Evolutionary conservation across 2,113 vertebrate species (phyloP).

Genomic region (Leucoraja erinaceus): DNA sequence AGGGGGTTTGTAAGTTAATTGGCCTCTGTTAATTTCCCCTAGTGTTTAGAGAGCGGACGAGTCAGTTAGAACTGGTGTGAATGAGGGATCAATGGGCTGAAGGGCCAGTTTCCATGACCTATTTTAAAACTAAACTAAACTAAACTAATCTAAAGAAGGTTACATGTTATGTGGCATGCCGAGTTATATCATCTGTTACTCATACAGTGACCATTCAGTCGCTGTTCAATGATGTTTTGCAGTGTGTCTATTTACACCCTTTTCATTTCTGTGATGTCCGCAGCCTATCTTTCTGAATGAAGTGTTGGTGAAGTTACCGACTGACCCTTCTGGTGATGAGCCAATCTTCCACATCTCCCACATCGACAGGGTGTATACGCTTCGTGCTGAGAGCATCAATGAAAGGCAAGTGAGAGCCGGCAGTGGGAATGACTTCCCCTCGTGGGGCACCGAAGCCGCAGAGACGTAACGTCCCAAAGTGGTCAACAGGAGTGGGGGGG

Average conservation of each 20-base stretch:
- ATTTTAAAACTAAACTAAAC: too few species aligned
- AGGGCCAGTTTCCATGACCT: too few species aligned
- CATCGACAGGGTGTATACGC: conserved; percentile 93
- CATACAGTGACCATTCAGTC: neutral
- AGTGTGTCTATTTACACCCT: neutral
- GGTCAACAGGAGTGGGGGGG: too few species aligned
- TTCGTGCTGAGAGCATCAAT: conserved; percentile 91
- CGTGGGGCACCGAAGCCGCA: too few species aligned
- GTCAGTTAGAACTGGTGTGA: too few species aligned
- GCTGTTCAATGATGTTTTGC: neutral
- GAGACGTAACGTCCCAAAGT: too few species aligned
- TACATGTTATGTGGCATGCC: neutral
- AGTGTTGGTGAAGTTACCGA: conserved; percentile 92
- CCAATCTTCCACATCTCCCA: conserved; percentile 98
- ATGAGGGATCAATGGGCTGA: too few species aligned
- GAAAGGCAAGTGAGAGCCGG: conserved; percentile 66
- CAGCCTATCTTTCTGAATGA: conserved; percentile 98
- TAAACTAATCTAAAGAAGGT: neutral
- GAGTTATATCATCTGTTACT: neutral
- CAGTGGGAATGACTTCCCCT: too few species aligned
- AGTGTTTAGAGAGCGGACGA: too few species aligned
- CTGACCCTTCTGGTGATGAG: conserved; percentile 93
- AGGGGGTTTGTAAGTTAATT: too few species aligned
- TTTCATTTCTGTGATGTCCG: conserved; percentile 41
- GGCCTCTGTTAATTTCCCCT: too few species aligned